A percentile compares a stretch with the other conserved stretches of the same genome.
These are phyloP conservation scores for Enteromius treurensis DNA, from an alignment of 2,797 vertebrate genomes.

Conservation along the genomic window DNA sequence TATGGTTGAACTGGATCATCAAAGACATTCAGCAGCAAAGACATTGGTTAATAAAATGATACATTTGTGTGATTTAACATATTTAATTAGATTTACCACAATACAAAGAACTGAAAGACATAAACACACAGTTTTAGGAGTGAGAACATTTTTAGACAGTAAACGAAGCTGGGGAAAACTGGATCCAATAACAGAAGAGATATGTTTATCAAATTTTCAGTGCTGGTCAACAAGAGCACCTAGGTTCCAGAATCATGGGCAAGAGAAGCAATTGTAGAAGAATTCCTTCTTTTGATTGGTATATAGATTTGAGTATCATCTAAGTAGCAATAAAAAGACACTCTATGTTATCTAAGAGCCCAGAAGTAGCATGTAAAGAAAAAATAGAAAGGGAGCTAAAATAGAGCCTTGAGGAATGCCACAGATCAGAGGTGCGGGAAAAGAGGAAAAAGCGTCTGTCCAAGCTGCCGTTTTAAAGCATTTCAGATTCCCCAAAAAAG, in stretches of 20 bases:
- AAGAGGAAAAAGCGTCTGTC: background rate
- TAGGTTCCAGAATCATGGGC: background rate
- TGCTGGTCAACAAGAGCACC: background rate
- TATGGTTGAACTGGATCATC: too few species aligned
- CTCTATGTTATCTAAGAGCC: background rate
- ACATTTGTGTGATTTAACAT: too few species aligned
- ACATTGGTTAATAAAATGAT: too few species aligned
- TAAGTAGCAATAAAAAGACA: background rate
- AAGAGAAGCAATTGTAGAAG: background rate
- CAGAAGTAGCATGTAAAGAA: background rate
- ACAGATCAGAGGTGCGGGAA: background rate
- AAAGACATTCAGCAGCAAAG: too few species aligned
- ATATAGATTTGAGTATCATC: background rate
- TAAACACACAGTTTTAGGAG: too few species aligned
- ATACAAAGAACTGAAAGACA: too few species aligned
- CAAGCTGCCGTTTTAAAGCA: too few species aligned
- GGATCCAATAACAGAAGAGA: background rate
- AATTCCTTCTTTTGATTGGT: background rate
- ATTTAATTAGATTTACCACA: too few species aligned
- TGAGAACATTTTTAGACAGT: too few species aligned
- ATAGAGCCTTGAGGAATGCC: background rate
- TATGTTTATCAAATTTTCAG: conserved; percentile 4
- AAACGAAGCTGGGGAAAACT: background rate
- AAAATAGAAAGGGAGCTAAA: background rate
- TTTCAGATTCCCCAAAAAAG: too few species aligned